Evolutionary conservation across 1,140 invertebrate species (phyloP).

Genomic region (Solen grandis): DNA sequence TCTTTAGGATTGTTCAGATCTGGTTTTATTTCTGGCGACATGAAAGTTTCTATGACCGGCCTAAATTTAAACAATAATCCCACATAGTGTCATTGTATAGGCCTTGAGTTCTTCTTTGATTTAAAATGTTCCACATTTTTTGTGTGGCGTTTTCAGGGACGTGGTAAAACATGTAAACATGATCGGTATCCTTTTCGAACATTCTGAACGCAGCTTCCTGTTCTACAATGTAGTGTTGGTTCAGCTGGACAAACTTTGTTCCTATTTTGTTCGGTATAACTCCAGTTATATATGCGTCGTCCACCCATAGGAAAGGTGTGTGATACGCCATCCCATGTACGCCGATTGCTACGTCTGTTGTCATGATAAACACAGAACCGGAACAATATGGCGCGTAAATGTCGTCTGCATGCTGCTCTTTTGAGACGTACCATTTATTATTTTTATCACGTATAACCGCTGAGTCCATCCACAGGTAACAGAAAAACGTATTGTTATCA

Average conservation of each 20-base stretch:
- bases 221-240: slow-evolving; percentile 49
- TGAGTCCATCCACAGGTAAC: slow-evolving; percentile 66
- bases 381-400: slow-evolving; percentile 79
- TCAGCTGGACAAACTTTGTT: slow-evolving; percentile 46
- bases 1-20: too few species aligned
- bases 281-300: slow-evolving; percentile 79
- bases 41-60: too few species aligned
- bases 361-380: slow-evolving; percentile 78
- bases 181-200: slow-evolving; percentile 43
- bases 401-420: slow-evolving; percentile 73
- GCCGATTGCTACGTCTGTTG: slow-evolving; percentile 69
- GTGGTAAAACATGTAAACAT: slow-evolving; percentile 46
- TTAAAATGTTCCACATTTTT: slow-evolving; percentile 25
- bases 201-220: slow-evolving; percentile 31
- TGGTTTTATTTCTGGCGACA: too few species aligned
- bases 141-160: slow-evolving; percentile 35
- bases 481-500: slow-evolving; percentile 56
- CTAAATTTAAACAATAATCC: too few species aligned
- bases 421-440: slow-evolving; percentile 77
- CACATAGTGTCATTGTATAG: too few species aligned
- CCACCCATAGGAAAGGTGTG: slow-evolving; percentile 75
- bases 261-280: slow-evolving; percentile 61
- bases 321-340: slow-evolving; percentile 67
- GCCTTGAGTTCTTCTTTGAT: slow-evolving; percentile 14
- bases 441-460: slow-evolving; percentile 69